Evolutionary conservation across 2,797 vertebrate species (phyloP), one percentile per base, ranked within the genome.

Genomic region (Gambusia yucatana): DNA sequence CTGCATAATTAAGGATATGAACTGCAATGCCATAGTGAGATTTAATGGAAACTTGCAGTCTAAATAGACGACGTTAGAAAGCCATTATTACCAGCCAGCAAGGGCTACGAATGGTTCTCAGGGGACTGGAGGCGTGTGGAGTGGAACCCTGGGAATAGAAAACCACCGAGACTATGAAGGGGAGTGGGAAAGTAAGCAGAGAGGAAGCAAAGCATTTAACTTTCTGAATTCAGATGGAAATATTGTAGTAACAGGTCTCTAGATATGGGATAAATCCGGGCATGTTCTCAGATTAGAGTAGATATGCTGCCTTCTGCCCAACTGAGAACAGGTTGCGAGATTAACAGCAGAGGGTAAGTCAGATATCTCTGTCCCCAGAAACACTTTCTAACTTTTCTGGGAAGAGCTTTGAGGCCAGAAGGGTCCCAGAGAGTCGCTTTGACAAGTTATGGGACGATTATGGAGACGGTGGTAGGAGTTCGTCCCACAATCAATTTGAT

Each of bases 1-100:
- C 92, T 93, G 94, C 94, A 95, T 96, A 96, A 96, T 96, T 96
- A 96, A 95, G 93, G 95, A 95, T 95, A 95, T 96, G 96, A 96
- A 96, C 96, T 96, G 94, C 96, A 95, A 95, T 96, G 95, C 96
- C 95, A 95, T 92, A 93, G 89, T 84, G 92, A 93, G 95, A 95
- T 95, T 95, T 94, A 96, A 96, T 95, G 92, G 94, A 95, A 96
- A 95, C 91, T 95, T 88, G 90, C 92, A 90, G 94, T 94, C 94
- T 95, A 96, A 96, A 95, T 94, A 93, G 93, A 88, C 92, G 74
- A 90, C 81, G 93, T 92, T 85, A 92, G 90, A 91, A 92, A 94
- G 91, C 91, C 91, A 94, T 95, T 95, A 95, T 94, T 95, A 93
- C 84, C 92, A 93, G 92, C 77, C 75, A 88, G 84, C 88, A 85